Conservation (phyloP, 2,797 vertebrate species). For the Channallabes apus region DNA sequence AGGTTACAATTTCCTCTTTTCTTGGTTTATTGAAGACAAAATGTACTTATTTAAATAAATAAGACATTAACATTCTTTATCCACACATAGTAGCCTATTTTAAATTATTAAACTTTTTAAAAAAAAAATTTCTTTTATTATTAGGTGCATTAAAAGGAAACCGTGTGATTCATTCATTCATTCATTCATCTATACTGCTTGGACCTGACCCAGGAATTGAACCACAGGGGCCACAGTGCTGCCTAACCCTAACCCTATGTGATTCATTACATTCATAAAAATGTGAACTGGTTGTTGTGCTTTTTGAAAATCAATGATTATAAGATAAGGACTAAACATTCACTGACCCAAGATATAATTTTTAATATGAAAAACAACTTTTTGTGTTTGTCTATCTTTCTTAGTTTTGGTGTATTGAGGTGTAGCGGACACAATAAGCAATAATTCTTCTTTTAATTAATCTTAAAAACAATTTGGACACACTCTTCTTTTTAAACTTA, state of each 20-base stretch:
- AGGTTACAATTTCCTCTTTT: neutral
- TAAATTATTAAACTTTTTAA: neutral
- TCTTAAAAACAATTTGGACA: too few relatives aligned
- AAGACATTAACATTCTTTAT: neutral
- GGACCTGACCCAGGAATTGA: too few relatives aligned
- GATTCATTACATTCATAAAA: neutral
- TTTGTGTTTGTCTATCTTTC: neutral
- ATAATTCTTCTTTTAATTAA: too few relatives aligned
- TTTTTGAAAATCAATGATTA: neutral
- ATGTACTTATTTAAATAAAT: neutral
- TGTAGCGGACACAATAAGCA: too few relatives aligned
- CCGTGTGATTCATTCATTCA: neutral
- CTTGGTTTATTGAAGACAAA: neutral
- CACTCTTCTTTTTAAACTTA: too few relatives aligned
- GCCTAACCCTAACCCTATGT: neutral
- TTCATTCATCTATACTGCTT: too few relatives aligned
- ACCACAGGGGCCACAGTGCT: too few relatives aligned
- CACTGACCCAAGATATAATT: neutral
- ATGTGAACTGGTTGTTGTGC: neutral
- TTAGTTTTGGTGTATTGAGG: too few relatives aligned
- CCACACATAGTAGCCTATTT: neutral
- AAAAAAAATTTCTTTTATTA: neutral
- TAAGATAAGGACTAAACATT: too few relatives aligned
- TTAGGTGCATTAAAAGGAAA: neutral
- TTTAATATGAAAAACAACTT: neutral